Percentiles rank a stretch among this genome's conserved stretches.
Evolutionary conservation across 2,888 invertebrate species (phyloP).

Genomic region (Drosophila mayaguana): DNA sequence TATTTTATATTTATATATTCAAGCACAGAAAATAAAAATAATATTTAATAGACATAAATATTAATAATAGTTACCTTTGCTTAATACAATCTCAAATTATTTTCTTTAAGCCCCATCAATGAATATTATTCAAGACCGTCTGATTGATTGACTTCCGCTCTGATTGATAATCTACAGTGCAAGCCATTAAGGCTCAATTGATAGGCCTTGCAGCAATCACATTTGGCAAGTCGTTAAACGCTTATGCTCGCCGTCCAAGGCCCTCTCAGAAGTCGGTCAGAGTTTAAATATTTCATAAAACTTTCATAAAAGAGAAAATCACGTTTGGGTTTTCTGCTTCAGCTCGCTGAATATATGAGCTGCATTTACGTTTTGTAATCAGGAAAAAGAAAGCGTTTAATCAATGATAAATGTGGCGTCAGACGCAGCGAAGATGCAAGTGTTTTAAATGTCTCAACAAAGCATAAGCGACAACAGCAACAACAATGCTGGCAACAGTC

Average conservation of each 20-base stretch:
- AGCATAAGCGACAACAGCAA: conserved; percentile 31
- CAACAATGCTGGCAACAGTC: conserved; percentile 15
- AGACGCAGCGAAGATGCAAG: conserved; percentile 22
- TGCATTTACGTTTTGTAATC: conserved; percentile 42
- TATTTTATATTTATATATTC: neutral
- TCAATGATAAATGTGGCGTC: conserved; percentile 62
- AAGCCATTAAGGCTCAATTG: neutral
- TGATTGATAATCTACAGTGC: neutral
- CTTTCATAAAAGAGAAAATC: neutral
- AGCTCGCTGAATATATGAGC: conserved; percentile 23
- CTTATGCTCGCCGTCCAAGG: neutral
- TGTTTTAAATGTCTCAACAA: conserved; percentile 61
- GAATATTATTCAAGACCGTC: neutral
- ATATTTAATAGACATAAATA: too few species aligned
- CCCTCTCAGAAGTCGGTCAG: neutral
- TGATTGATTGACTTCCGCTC: neutral
- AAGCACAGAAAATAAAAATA: too few species aligned
- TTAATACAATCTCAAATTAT: neutral
- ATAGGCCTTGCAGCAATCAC: neutral
- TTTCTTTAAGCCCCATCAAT: too few species aligned
- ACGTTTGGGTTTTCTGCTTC: neutral
- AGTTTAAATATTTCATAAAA: neutral
- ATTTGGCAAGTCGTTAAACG: neutral
- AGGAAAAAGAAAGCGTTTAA: conserved; percentile 43
- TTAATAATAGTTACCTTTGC: too few species aligned